phyloP scores from a whole-genome alignment of 1,140 invertebrate species.

The Hestina assimilis region DNA sequence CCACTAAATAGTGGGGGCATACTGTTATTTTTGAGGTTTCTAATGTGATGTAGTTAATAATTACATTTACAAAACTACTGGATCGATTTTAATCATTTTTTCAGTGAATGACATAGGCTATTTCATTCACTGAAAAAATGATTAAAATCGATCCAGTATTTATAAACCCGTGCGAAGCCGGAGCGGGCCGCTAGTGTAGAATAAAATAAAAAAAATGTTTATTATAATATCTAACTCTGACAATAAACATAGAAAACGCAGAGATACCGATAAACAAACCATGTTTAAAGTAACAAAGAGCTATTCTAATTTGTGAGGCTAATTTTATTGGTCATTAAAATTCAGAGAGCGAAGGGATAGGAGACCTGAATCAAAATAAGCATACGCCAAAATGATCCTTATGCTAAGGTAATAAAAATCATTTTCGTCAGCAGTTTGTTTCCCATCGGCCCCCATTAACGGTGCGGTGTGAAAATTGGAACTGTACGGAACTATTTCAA shows the following conservation, averaged over 20 bases:
- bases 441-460: constrained; percentile 4
- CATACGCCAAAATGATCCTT: constrained; percentile 1
- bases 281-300: constrained; percentile 11
- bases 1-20: too few relatives aligned
- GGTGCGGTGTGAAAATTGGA: constrained; percentile 25
- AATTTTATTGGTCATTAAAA: constrained; percentile 34
- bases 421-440: not conserved
- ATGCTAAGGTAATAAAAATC: not conserved
- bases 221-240: too few relatives aligned
- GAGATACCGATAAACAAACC: not conserved
- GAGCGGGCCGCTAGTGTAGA: too few relatives aligned
- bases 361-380: not conserved
- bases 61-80: too few relatives aligned
- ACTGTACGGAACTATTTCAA: constrained; percentile 15
- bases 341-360: constrained; percentile 16
- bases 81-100: too few relatives aligned
- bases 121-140: too few relatives aligned
- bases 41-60: too few relatives aligned
- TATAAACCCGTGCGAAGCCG: too few relatives aligned
- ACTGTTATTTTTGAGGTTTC: too few relatives aligned
- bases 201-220: too few relatives aligned
- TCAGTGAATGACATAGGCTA: too few relatives aligned
- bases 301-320: constrained; percentile 25
- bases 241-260: not conserved
- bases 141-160: too few relatives aligned